Evolutionary conservation across 2,888 invertebrate species (phyloP).

Genomic region (Melanostoma scalare): DNA sequence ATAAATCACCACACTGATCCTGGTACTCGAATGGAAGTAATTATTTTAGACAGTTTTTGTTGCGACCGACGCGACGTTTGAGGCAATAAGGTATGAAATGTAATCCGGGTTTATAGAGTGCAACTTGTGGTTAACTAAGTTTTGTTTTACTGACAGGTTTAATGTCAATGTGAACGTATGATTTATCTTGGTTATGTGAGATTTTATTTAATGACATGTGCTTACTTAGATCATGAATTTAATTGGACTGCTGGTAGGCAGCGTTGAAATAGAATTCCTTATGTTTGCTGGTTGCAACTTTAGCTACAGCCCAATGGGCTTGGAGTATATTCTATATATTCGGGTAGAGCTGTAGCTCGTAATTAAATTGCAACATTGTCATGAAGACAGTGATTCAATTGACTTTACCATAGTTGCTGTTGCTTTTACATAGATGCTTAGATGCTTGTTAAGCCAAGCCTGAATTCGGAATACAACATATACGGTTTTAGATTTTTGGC

Average conservation of each 20-base stretch:
- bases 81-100: slow-evolving; percentile 47
- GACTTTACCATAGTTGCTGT: too few species aligned
- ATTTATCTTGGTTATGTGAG: slow-evolving; percentile 29
- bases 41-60: slow-evolving; percentile 57
- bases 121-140: slow-evolving; percentile 31
- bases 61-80: background rate
- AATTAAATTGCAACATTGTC: too few species aligned
- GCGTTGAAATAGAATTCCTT: background rate
- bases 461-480: too few species aligned
- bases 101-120: slow-evolving; percentile 47
- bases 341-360: too few species aligned
- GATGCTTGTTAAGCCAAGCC: too few species aligned
- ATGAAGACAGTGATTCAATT: too few species aligned
- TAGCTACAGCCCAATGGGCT: too few species aligned
- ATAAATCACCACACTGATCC: slow-evolving; percentile 66
- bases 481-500: too few species aligned
- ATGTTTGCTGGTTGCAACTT: too few species aligned
- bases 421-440: too few species aligned
- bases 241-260: slow-evolving; percentile 1
- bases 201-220: slow-evolving; percentile 29
- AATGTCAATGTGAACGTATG: slow-evolving; percentile 52
- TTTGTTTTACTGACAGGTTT: slow-evolving; percentile 60
- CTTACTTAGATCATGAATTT: background rate
- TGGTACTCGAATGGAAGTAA: slow-evolving; percentile 64
- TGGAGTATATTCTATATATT: too few species aligned